Conservation (phyloP, 1,140 invertebrate genomes). For the Drosophila melanogaster region DNA sequence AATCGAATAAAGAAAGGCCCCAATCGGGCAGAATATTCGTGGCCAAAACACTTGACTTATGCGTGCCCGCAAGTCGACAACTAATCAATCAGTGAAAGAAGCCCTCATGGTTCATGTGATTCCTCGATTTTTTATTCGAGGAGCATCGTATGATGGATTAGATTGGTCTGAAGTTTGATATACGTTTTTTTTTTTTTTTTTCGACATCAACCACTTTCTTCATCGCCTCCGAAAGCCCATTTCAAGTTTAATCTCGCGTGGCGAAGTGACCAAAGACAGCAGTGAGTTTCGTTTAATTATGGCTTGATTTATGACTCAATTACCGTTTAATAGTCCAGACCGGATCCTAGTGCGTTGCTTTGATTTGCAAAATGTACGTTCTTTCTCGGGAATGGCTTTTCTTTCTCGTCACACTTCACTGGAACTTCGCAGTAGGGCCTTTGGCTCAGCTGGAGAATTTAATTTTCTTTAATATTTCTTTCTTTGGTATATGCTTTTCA, state of each 20-base stretch:
- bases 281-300: conserved; percentile 47
- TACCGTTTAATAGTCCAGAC: conserved; percentile 65
- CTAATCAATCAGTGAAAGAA: conserved; percentile 62
- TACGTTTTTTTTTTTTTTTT: conserved; percentile 18
- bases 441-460: conserved; percentile 24
- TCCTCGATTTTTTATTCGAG: conserved; percentile 4
- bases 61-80: conserved; percentile 54
- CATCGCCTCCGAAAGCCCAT: conserved; percentile 16
- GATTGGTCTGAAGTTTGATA: conserved; percentile 27
- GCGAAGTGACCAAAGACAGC: conserved; percentile 32
- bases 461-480: conserved; percentile 50
- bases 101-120: conserved; percentile 3
- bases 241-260: conserved; percentile 54
- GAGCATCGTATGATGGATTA: conserved; percentile 43
- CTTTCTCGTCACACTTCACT: conserved; percentile 44
- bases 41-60: conserved; percentile 59
- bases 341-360: conserved; percentile 36
- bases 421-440: conserved; percentile 17
- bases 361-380: conserved; percentile 29
- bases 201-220: conserved; percentile 11
- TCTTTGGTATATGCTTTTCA: conserved; percentile 25
- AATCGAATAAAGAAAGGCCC: conserved; percentile 39
- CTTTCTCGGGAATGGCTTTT: conserved; percentile 22
- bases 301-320: conserved; percentile 67
- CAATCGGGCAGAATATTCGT: conserved; percentile 35